Conservation (phyloP, 2,113 vertebrate species). For the Istiophorus platypterus region DNA sequence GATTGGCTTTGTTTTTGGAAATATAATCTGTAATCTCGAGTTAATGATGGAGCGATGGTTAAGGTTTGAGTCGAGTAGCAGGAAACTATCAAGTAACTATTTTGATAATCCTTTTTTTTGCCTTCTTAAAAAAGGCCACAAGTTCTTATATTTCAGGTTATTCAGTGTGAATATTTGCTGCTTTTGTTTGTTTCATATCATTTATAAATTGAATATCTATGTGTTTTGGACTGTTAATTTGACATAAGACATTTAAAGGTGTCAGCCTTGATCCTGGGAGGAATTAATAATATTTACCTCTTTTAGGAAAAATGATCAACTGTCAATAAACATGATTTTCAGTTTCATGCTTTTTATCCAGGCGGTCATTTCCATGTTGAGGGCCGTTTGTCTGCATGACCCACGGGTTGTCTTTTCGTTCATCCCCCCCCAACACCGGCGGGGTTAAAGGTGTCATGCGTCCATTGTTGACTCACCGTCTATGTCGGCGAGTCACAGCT, state of each 20-base stretch:
- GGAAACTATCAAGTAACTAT: too few species aligned
- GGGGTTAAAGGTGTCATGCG: neutral
- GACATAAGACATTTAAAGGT: neutral
- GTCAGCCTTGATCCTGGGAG: neutral
- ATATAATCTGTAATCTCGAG: neutral
- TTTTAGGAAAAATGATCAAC: neutral
- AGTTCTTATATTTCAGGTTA: too few species aligned
- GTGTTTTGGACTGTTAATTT: neutral
- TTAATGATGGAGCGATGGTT: neutral
- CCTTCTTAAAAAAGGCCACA: too few species aligned
- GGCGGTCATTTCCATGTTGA: neutral
- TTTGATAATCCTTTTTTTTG: too few species aligned
- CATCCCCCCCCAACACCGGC: neutral
- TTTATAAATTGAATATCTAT: neutral
- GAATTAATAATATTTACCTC: neutral
- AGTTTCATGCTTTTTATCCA: neutral
- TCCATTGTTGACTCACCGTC: slow-evolving; percentile 31
- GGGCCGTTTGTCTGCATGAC: neutral
- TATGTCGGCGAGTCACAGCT: slow-evolving; percentile 39
- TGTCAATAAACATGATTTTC: neutral
- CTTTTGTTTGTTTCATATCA: neutral
- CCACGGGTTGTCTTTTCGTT: neutral
- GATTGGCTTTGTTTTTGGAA: too few species aligned
- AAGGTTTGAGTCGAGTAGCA: neutral
- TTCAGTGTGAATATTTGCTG: neutral